Evolutionary conservation across 1,140 invertebrate genomes (phyloP).

Genomic region (Eumaeus atala): DNA sequence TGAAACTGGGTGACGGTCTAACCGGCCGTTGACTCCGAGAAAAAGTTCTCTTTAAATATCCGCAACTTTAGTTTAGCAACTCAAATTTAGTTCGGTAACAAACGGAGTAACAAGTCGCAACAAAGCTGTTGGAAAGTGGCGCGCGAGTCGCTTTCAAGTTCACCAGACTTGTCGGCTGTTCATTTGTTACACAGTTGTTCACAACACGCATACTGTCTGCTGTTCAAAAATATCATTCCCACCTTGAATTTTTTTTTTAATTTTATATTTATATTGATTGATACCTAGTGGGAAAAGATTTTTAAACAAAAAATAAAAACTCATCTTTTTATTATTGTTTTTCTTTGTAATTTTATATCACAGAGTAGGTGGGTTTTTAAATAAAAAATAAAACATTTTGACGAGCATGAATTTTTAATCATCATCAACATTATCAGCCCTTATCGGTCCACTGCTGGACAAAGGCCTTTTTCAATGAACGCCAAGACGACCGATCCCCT

Average conservation of each 20-base stretch:
- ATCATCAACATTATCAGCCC: too few relatives aligned
- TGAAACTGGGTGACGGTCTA: slow-evolving; percentile 71
- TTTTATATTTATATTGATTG: too few relatives aligned
- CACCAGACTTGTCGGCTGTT: slow-evolving; percentile 22
- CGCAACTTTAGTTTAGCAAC: slow-evolving; percentile 72
- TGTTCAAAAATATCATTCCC: too few relatives aligned
- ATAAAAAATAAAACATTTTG: too few relatives aligned
- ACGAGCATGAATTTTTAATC: too few relatives aligned
- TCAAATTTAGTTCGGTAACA: slow-evolving; percentile 73
- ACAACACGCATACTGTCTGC: neutral
- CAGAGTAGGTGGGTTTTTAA: too few relatives aligned
- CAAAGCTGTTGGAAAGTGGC: slow-evolving; percentile 66
- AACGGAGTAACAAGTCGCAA: slow-evolving; percentile 69
- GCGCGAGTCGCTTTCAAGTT: slow-evolving; percentile 71
- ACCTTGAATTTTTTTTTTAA: too few relatives aligned
- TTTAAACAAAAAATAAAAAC: neutral
- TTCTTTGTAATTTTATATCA: too few relatives aligned
- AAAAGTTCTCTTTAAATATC: slow-evolving; percentile 74
- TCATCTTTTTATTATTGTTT: too few relatives aligned
- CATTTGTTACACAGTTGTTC: slow-evolving; percentile 18
- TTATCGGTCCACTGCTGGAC: too few relatives aligned
- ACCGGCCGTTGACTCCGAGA: slow-evolving; percentile 71
- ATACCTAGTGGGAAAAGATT: neutral
- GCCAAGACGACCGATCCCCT: too few relatives aligned
- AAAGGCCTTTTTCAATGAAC: too few relatives aligned